Evolutionary conservation across 2,113 vertebrate species (phyloP), one percentile per base, ranked within the genome.

Genomic region (Tichodroma muraria): DNA sequence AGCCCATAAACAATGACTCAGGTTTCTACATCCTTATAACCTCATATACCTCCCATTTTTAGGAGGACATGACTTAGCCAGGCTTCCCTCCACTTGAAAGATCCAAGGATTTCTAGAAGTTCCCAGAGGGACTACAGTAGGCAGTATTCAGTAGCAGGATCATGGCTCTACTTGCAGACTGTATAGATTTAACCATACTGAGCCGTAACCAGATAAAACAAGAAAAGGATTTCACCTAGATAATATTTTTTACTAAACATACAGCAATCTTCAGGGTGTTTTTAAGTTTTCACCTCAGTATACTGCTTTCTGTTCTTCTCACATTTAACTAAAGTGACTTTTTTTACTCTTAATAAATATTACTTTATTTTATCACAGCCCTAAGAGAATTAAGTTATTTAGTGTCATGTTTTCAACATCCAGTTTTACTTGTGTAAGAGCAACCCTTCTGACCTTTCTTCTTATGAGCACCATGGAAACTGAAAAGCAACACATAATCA

Each of bases 121-220:
- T 73, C 37, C 27, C n/a, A 19, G 16, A 31, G 1, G 80, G 42
- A 56, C 28, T 57, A 57, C 31, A 81, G 22, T 6, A 70, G 68
- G 31, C 13, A 33, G 44, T 47, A 49, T 6, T 28, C 11, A 40
- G 15, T 2, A 85, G 65, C 12, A 79, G 52, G 13, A 44, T 35
- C n/a, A 52, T 1, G 17, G 15, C n/a, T 75, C 31, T n/a, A n/a
- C 38, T 11, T 69, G n/a, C 22, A 81, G 37, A 56, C 25, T 24
- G 24, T 12, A 63, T 4, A 81, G 44, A 64, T 60, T 52, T 60
- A 85, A 68, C 15, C 18, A 68, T 4, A 53, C 3, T 18, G 14
- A 61, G 17, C 0, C 0, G 38, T 35, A 57, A 68, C 7, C 25
- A 57, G 20, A n/a, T 33, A 37, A 73, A 89, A 53, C 0, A 57